Evolutionary conservation across 2,797 vertebrate species (phyloP).

Genomic region (Anniella stebbinsi): DNA sequence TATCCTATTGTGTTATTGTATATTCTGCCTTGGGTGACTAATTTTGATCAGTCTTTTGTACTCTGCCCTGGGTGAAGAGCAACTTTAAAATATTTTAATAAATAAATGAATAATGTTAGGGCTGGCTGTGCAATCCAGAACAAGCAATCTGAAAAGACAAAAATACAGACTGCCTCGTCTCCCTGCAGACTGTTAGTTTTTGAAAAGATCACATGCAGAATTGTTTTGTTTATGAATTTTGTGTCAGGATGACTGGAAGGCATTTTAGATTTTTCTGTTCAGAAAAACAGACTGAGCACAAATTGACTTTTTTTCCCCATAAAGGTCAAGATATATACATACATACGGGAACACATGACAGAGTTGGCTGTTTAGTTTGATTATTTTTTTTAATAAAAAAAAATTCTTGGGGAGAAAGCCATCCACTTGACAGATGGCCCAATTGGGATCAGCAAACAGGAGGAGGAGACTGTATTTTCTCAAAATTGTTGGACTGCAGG

Average conservation of each 20-base stretch:
- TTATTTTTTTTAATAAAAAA: not conserved
- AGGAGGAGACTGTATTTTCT: not conserved
- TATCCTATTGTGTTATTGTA: too few species aligned
- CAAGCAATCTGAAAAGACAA: not conserved
- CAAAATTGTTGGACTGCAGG: not conserved
- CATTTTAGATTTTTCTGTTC: not conserved
- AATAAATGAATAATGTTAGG: not conserved
- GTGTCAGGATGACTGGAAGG: not conserved
- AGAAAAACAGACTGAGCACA: slow-evolving; percentile 13
- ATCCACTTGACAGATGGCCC: slow-evolving; percentile 20
- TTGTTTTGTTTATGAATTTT: slow-evolving; percentile 1
- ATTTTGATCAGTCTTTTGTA: too few species aligned
- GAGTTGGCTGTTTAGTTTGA: not conserved
- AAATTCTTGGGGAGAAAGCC: slow-evolving; percentile 12
- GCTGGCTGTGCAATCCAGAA: not conserved
- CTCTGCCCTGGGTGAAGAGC: too few species aligned
- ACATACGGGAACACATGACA: too few species aligned
- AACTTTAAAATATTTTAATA: too few species aligned
- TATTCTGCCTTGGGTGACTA: too few species aligned
- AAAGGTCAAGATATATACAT: not conserved
- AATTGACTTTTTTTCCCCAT: not conserved
- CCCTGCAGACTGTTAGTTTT: not conserved
- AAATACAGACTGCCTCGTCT: not conserved
- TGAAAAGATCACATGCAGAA: slow-evolving; percentile 13
- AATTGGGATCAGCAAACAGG: not conserved